phyloP scores from a whole-genome alignment of 2,113 vertebrate genomes.

The Thalassoma bifasciatum region DNA sequence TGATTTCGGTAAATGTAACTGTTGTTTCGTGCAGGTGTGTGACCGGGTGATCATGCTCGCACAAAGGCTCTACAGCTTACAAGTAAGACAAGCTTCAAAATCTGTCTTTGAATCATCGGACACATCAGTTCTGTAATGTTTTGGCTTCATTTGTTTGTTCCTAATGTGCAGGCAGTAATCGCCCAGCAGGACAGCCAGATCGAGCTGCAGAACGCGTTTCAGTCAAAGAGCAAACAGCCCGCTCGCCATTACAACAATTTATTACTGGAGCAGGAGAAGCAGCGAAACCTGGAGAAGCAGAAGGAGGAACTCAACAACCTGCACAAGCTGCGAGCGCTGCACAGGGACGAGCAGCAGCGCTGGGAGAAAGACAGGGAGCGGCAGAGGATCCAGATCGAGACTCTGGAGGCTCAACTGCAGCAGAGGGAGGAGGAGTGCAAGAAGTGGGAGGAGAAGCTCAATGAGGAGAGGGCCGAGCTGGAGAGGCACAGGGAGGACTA shows the following conservation, averaged over 20 bases:
- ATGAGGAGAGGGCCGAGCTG: slow-evolving; percentile 81
- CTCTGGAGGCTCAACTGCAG: slow-evolving; percentile 74
- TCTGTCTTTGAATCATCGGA: neutral
- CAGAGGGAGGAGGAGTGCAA: slow-evolving; percentile 77
- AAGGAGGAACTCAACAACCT: slow-evolving; percentile 87
- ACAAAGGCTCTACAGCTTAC: slow-evolving; percentile 87
- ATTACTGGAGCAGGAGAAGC: slow-evolving; percentile 93
- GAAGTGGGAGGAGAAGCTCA: slow-evolving; percentile 76
- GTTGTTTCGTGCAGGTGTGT: slow-evolving; percentile 80
- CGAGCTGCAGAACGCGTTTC: slow-evolving; percentile 82
- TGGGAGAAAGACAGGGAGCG: slow-evolving; percentile 87
- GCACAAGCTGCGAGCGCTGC: slow-evolving; percentile 87
- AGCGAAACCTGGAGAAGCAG: slow-evolving; percentile 92
- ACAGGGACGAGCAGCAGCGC: slow-evolving; percentile 87
- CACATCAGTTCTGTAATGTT: neutral
- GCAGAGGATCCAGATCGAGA: slow-evolving; percentile 80
- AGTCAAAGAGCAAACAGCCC: slow-evolving; percentile 83
- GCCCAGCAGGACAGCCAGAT: slow-evolving; percentile 89
- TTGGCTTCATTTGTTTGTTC: neutral
- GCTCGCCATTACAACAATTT: slow-evolving; percentile 83
- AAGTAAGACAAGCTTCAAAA: slow-evolving; percentile 81
- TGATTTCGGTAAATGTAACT: neutral
- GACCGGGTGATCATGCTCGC: slow-evolving; percentile 82
- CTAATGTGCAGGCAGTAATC: slow-evolving; percentile 80
- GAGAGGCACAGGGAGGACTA: slow-evolving; percentile 80